A percentile compares a stretch with the other conserved stretches of the same genome.
phyloP scores from a whole-genome alignment of 1,140 invertebrate genomes.

The Apis mellifera region DNA sequence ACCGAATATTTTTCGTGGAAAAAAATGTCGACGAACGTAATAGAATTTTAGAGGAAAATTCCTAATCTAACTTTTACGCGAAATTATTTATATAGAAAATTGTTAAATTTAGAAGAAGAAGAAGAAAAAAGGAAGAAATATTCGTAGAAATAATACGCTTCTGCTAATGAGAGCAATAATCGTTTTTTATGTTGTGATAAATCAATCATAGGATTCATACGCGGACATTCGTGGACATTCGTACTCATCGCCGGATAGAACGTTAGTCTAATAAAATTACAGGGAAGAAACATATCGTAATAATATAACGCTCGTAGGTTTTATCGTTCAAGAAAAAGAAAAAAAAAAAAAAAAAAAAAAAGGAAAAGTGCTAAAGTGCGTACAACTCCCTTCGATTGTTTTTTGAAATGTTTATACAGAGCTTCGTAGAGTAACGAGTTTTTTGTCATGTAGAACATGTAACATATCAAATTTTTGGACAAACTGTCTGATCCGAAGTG shows the following conservation, averaged over 20 bases:
- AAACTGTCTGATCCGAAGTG: neutral
- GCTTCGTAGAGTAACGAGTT: neutral
- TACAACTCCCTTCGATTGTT: too few species aligned
- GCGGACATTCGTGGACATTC: conserved; percentile 18
- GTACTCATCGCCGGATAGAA: neutral
- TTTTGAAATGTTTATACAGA: neutral
- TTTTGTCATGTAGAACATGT: neutral
- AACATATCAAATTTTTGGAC: conserved; percentile 8
- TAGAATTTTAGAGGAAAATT: neutral
- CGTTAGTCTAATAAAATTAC: neutral
- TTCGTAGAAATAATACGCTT: neutral
- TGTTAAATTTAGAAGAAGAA: neutral
- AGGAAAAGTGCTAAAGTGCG: neutral
- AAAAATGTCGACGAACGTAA: neutral
- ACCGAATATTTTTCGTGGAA: neutral
- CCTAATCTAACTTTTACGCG: neutral
- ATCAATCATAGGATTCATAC: neutral
- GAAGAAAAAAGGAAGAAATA: too few species aligned
- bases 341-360: neutral
- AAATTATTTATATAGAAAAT: neutral
- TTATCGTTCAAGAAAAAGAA: neutral
- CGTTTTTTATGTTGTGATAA: conserved; percentile 8
- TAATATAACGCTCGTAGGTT: neutral
- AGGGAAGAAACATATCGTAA: conserved; percentile 44
- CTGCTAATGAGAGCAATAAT: conserved; percentile 2